Evolutionary conservation across 2,113 vertebrate species (phyloP).

Genomic region (Varanus komodoensis): DNA sequence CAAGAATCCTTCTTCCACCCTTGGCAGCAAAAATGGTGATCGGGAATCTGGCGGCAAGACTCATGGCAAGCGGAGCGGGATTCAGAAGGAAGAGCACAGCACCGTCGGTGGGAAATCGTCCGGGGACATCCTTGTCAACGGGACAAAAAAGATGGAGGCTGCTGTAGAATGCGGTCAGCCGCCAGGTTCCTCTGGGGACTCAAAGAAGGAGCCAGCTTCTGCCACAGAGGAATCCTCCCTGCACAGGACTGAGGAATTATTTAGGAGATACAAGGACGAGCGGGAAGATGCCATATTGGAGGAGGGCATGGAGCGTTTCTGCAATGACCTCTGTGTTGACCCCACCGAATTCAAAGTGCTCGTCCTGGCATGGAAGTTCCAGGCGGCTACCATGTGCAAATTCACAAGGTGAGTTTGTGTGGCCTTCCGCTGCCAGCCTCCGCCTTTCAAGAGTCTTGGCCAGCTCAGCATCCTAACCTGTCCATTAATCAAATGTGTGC

Average conservation of each 20-base stretch:
- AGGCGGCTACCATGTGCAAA: constrained; percentile 99
- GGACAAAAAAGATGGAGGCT: constrained; percentile 90
- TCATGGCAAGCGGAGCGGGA: constrained; percentile 86
- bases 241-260: constrained; percentile 89
- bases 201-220: constrained; percentile 77
- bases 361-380: constrained; percentile 99
- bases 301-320: constrained; percentile 99
- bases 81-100: constrained; percentile 87
- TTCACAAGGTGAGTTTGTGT: constrained; percentile 92
- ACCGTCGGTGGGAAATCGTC: constrained; percentile 81
- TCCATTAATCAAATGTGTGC: background rate
- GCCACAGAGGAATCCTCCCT: constrained; percentile 87
- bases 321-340: constrained; percentile 95
- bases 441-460: too few species aligned
- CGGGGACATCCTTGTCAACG: constrained; percentile 90
- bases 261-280: constrained; percentile 93
- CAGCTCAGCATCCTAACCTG: background rate
- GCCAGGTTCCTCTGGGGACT: constrained; percentile 77
- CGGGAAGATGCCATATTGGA: constrained; percentile 96
- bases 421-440: background rate
- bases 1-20: constrained; percentile 97
- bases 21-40: constrained; percentile 98
- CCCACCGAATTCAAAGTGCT: constrained; percentile 97
- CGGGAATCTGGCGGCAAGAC: constrained; percentile 91
- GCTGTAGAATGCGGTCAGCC: constrained; percentile 83